A percentile compares a stretch with the other conserved stretches of the same genome.
Conservation (phyloP, 2,888 invertebrate species). For the Aphrophora alni region DNA sequence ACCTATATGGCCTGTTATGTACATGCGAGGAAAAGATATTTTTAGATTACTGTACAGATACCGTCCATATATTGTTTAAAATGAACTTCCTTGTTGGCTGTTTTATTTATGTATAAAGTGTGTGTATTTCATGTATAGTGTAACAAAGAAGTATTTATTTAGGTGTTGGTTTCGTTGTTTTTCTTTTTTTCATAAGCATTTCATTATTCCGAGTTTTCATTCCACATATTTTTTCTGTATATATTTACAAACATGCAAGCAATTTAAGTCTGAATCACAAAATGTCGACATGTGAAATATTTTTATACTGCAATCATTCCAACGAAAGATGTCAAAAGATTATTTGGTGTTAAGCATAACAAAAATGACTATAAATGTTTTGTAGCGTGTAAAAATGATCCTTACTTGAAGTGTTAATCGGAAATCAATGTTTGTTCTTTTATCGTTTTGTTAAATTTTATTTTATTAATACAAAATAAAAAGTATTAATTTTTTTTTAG, state of each 20-base stretch:
- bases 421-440: too few relatives aligned
- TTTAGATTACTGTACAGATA: not conserved
- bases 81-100: not conserved
- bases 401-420: too few relatives aligned
- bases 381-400: too few relatives aligned
- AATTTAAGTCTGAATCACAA: not conserved
- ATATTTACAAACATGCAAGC: not conserved
- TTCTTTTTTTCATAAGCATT: not conserved
- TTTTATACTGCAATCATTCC: not conserved
- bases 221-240: not conserved
- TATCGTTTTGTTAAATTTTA: too few relatives aligned
- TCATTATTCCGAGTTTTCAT: not conserved
- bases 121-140: not conserved
- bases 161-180: not conserved
- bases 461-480: too few relatives aligned
- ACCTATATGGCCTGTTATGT: not conserved
- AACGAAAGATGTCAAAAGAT: not conserved
- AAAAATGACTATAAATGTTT: too few relatives aligned
- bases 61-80: not conserved
- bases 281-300: not conserved
- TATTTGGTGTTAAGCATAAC: not conserved
- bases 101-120: not conserved
- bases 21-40: not conserved
- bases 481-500: too few relatives aligned
- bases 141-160: not conserved